Conservation (phyloP, 1,140 invertebrate species). For the Heliconius congener region DNA sequence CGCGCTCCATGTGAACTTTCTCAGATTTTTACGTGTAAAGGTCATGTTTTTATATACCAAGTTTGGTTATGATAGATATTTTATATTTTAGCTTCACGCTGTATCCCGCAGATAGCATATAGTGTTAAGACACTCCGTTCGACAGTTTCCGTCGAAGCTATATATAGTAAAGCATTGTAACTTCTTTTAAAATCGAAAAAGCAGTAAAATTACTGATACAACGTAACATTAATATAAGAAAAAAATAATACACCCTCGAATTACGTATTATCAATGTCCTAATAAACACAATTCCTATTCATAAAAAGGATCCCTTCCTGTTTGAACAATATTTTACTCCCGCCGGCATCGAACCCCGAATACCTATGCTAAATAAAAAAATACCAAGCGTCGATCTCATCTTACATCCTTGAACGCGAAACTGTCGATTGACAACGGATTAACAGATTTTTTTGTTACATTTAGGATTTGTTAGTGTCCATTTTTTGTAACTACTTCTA, state of each 20-base stretch:
- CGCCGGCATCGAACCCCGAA: conserved; percentile 19
- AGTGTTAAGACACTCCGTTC: no score
- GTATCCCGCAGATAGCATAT: no score
- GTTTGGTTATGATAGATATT: not conserved
- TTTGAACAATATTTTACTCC: conserved; percentile 57
- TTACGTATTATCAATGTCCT: conserved; percentile 53
- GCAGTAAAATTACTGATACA: no score
- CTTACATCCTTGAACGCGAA: conserved; percentile 6
- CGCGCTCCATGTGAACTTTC: conserved; percentile 19
- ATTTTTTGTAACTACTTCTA: not conserved
- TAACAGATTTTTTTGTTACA: not conserved
- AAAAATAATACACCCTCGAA: conserved; percentile 44
- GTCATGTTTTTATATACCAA: not conserved
- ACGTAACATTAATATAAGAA: not conserved
- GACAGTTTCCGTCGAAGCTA: no score
- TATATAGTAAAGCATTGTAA: no score
- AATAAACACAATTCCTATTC: conserved; percentile 55
- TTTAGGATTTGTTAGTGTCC: not conserved
- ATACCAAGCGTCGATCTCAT: conserved; percentile 16
- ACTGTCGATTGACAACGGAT: conserved; percentile 14
- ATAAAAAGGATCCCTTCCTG: conserved; percentile 51
- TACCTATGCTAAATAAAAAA: conserved; percentile 7
- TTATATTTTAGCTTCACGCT: no score
- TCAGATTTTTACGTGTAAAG: conserved; percentile 2
- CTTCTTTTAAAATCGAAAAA: no score